Conservation (phyloP, 2,888 invertebrate genomes). For the Micropterix aruncella region DNA sequence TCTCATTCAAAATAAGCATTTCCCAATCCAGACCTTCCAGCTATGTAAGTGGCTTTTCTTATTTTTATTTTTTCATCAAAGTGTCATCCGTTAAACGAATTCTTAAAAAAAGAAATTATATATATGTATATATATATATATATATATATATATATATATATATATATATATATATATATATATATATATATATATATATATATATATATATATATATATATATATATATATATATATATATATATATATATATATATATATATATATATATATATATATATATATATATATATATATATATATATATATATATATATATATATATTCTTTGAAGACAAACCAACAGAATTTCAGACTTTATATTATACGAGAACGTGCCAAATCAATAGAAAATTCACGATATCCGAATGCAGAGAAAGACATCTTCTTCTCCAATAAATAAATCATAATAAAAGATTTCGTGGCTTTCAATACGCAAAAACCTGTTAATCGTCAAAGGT, state of each 20-base stretch:
- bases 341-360: too few relatives aligned
- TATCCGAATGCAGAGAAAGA: too few relatives aligned
- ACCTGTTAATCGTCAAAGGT: too few relatives aligned
- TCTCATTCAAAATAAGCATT: too few relatives aligned
- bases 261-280: neutral
- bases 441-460: too few relatives aligned
- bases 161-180: neutral
- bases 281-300: conserved; percentile 4
- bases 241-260: neutral
- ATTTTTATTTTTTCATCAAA: neutral
- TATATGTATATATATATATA: neutral
- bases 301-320: conserved; percentile 5
- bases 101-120: too few relatives aligned
- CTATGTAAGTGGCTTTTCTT: too few relatives aligned
- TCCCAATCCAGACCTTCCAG: too few relatives aligned
- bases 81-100: neutral
- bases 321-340: conserved; percentile 1
- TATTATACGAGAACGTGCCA: too few relatives aligned
- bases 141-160: neutral
- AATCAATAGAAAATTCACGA: too few relatives aligned
- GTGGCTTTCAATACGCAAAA: too few relatives aligned
- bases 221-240: neutral
- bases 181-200: neutral
- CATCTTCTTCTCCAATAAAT: too few relatives aligned
- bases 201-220: neutral